Percentiles rank a stretch among this genome's conserved stretches.
phyloP scores from a whole-genome alignment of 2,888 invertebrate genomes.

The Platycheirus rosarum region DNA sequence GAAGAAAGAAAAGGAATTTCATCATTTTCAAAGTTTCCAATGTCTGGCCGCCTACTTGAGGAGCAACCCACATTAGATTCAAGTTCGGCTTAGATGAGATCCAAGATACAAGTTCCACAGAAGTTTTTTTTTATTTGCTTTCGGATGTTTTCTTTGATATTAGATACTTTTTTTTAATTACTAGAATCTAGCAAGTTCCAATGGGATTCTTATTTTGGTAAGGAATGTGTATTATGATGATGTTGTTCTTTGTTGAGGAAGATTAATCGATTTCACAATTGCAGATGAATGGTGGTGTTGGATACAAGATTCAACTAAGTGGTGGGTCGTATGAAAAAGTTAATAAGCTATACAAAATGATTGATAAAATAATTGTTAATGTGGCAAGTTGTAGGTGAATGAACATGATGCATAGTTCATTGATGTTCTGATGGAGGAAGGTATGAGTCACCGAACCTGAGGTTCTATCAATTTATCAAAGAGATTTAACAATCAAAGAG shows the following conservation, averaged over 20 bases:
- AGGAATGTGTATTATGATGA: slow-evolving; percentile 7
- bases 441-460: slow-evolving; percentile 20
- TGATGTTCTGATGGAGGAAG: background rate
- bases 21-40: slow-evolving; percentile 28
- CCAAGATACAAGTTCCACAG: slow-evolving; percentile 9
- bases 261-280: slow-evolving; percentile 68
- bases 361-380: slow-evolving; percentile 51
- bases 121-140: slow-evolving; percentile 30
- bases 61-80: slow-evolving; percentile 61
- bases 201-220: slow-evolving; percentile 21
- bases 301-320: slow-evolving; percentile 20
- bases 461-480: slow-evolving; percentile 20
- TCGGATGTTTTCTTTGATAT: slow-evolving; percentile 57
- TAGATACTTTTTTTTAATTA: slow-evolving; percentile 31
- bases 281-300: slow-evolving; percentile 33
- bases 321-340: slow-evolving; percentile 27
- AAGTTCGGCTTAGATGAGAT: slow-evolving; percentile 23
- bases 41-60: slow-evolving; percentile 66
- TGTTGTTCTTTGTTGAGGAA: slow-evolving; percentile 53
- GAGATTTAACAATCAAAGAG: background rate
- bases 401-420: slow-evolving; percentile 20
- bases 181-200: slow-evolving; percentile 18
- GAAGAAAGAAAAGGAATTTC: background rate
- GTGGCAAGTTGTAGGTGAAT: slow-evolving; percentile 5
- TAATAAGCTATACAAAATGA: slow-evolving; percentile 47